Conservation (phyloP, 2,797 vertebrate genomes). For the Muscicapa striata region DNA sequence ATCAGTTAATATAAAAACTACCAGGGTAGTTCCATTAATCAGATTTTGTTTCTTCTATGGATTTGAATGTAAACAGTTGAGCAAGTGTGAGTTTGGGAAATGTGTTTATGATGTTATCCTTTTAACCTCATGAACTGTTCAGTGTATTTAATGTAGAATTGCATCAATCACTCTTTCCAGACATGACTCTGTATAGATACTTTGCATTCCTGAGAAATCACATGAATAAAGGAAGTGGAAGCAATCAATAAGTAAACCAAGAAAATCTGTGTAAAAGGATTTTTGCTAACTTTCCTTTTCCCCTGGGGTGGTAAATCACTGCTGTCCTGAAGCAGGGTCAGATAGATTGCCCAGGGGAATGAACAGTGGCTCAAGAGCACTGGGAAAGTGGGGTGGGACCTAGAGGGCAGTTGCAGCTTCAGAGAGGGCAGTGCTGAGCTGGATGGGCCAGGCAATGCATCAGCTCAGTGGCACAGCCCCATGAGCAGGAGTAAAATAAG, state of each 20-base stretch:
- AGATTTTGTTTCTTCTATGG: constrained; percentile 45
- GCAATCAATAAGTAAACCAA: background rate
- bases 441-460: background rate
- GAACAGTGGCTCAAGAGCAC: background rate
- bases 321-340: background rate
- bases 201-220: constrained; percentile 18
- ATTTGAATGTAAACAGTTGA: constrained; percentile 55
- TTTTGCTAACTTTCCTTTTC: background rate
- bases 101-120: constrained; percentile 63
- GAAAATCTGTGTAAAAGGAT: background rate
- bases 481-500: rapidly evolving
- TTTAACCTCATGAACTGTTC: constrained; percentile 52
- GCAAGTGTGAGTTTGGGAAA: constrained; percentile 40
- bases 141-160: constrained; percentile 25
- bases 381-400: background rate
- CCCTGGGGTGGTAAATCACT: background rate
- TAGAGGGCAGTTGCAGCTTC: background rate
- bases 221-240: background rate
- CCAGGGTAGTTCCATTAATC: constrained; percentile 55
- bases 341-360: background rate
- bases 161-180: constrained; percentile 22
- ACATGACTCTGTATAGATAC: background rate
- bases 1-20: constrained; percentile 53
- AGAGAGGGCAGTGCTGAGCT: background rate
- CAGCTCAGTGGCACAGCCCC: background rate